Evolutionary conservation across 2,113 vertebrate species (phyloP).

Genomic region (Passer domesticus): DNA sequence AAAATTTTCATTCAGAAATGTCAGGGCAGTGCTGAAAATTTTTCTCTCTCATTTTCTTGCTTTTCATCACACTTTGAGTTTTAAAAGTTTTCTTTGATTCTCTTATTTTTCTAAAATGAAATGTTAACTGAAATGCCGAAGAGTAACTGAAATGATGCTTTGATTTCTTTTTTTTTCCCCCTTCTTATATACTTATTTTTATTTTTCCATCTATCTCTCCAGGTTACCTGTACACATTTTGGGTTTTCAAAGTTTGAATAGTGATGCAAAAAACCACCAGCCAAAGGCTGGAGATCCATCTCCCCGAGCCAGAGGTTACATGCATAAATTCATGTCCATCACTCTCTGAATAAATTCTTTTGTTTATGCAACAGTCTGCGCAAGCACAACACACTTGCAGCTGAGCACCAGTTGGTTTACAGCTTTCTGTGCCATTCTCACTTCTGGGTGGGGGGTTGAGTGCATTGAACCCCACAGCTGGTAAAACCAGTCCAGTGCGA

Average conservation of each 20-base stretch:
- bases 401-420: conserved; percentile 64
- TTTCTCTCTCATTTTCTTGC: background rate
- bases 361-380: conserved; percentile 54
- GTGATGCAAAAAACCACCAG: background rate
- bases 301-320: conserved; percentile 49
- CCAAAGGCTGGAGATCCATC: background rate
- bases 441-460: conserved; percentile 53
- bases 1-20: background rate
- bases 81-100: background rate
- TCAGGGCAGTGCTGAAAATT: background rate
- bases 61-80: background rate
- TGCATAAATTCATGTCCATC: conserved; percentile 60
- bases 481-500: conserved; percentile 24
- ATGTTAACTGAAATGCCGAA: background rate
- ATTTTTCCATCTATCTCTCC: background rate
- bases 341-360: conserved; percentile 54
- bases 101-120: background rate
- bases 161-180: background rate
- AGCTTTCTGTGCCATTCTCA: conserved; percentile 56
- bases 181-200: background rate
- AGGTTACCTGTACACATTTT: background rate
- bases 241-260: background rate
- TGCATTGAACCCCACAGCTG: conserved; percentile 57
- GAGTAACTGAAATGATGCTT: background rate
- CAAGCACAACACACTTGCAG: conserved; percentile 63